Conservation (phyloP, 2,113 vertebrate species). For the Scytalopus superciliaris region DNA sequence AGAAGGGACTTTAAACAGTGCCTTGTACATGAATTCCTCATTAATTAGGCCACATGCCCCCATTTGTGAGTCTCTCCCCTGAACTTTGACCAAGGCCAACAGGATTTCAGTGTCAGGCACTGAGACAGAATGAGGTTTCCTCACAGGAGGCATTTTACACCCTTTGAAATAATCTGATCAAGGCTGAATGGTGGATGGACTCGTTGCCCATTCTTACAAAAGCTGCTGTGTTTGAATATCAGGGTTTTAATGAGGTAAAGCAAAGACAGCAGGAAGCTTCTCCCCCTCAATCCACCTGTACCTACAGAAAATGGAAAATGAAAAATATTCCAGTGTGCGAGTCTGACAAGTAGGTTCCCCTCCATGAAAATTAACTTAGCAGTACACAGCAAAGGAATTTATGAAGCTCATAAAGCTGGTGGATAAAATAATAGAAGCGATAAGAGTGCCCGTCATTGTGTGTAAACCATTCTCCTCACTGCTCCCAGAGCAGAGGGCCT, state of each 20-base stretch:
- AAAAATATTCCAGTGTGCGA: not conserved
- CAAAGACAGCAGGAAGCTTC: not conserved
- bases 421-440: not conserved
- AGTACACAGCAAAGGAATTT: slow-evolving; percentile 45
- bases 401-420: slow-evolving; percentile 9
- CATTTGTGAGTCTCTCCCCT: not conserved
- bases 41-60: not conserved
- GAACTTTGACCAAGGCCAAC: slow-evolving; percentile 36
- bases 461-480: not conserved
- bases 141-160: not conserved
- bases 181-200: not conserved
- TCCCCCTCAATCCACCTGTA: not conserved
- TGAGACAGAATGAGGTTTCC: not conserved
- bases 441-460: not conserved
- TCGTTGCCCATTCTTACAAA: not conserved
- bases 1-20: slow-evolving; percentile 28
- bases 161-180: not conserved
- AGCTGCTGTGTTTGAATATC: not conserved
- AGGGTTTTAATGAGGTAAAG: not conserved
- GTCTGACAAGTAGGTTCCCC: not conserved
- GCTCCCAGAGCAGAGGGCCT: not conserved
- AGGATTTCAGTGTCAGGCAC: not conserved
- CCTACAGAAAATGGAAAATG: not conserved
- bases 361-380: not conserved
- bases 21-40: not conserved